Percentiles rank a stretch among this genome's conserved stretches.
These are phyloP conservation scores for Bufotes viridis DNA, from an alignment of 2,797 vertebrate genomes.

Conservation along the genomic window DNA sequence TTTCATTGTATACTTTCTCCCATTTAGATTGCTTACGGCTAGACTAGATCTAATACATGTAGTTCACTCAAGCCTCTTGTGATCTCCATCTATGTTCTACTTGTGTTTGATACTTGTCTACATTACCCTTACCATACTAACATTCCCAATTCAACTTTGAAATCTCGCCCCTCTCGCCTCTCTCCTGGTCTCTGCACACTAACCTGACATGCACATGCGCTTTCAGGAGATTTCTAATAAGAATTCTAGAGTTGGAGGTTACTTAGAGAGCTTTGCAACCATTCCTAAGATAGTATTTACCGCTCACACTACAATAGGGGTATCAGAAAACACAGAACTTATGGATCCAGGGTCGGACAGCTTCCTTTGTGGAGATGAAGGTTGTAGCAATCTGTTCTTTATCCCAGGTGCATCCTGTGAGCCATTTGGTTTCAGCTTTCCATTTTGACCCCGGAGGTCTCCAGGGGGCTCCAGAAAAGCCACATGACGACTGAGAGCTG, in stretches of 20 bases:
- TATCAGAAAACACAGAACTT: constrained; percentile 96
- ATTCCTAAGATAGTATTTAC: background rate
- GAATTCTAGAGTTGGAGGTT: constrained; percentile 21
- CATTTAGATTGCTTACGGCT: background rate
- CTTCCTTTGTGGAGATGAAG: constrained; percentile 80
- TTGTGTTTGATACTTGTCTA: background rate
- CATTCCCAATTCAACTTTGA: background rate
- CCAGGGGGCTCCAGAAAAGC: constrained; percentile 87
- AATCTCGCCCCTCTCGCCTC: background rate
- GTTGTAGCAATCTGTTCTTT: constrained; percentile 68
- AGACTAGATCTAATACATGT: constrained; percentile 5
- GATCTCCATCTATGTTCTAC: background rate
- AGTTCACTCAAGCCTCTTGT: background rate
- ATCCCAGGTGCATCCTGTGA: constrained; percentile 72
- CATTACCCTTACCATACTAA: background rate
- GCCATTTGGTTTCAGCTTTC: constrained; percentile 86
- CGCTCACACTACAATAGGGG: constrained; percentile 92
- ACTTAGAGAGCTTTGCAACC: background rate
- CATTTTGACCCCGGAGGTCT: constrained; percentile 86
- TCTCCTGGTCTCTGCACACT: background rate
- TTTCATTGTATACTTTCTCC: background rate
- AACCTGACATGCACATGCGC: constrained; percentile 57
- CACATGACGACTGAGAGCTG: constrained; percentile 79
- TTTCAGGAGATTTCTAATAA: constrained; percentile 28
- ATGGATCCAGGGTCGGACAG: constrained; percentile 95